Evolutionary conservation across 2,797 vertebrate genomes (phyloP), one percentile per base, ranked within the genome.

Genomic region (Phataginus tricuspis): DNA sequence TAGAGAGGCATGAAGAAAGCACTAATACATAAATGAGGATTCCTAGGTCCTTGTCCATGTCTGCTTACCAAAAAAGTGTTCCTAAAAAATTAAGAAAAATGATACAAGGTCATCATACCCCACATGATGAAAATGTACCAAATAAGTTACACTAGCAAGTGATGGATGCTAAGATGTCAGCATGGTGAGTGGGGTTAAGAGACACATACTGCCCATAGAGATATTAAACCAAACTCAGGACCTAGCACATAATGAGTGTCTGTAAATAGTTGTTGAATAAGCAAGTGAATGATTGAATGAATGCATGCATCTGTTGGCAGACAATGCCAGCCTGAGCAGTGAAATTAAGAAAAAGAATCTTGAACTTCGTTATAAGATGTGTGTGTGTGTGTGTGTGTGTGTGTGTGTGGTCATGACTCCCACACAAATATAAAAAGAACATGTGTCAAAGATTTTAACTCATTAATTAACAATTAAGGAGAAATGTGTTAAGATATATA

Each of bases 211-310:
- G 14, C 34, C 61, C 34, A 31, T 4, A 69, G 51, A 90, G 39
- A 84, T 45, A 11, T 94, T 61, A 86, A 91, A 71, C 7, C 91
- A 61, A 80, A 91, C 45, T 88, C 51, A 59, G 39, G 18, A 69
- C 10, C 39, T 2, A 87, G 31, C 5, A 16, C 15, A 18, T 8
- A 34, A 25, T 14, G n/a, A 90, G 19, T 37, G 37, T 78, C 51
- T 71, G 10, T 61, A 92, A 82, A 90, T 80, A 82, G 71, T 55
- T 94, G 5, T n/a, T 90, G 15, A 91, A 66, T 69, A 31, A 94
- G 21, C 21, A 90, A 93, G 13, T n/a, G 19, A 92, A 90, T 29
- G 23, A 29, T 72, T 84, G 42, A 64, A 71, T 37, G 27, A 90
- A 85, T 53, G 34, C 53, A 42, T 25, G 8, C 27, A 71, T 74